Base-by-base conservation (phyloP, 2,113 vertebrate species). In the Lepisosteus osseus region DNA sequence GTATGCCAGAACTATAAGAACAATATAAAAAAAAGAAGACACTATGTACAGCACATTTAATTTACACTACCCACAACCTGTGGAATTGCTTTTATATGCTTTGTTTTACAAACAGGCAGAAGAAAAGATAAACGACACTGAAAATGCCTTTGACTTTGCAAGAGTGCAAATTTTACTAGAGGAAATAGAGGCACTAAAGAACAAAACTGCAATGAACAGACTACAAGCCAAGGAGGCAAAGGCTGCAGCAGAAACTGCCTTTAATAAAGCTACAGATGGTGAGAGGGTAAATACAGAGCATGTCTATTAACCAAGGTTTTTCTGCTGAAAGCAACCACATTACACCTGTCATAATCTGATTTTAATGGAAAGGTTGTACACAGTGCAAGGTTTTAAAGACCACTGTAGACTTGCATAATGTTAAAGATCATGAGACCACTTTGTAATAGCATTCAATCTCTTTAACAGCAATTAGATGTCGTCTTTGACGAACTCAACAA, bases 401-500 rank as follows among this genome's bases (percentile, higher is more conserved):
- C 29, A 29, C 29, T 29, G 29, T 29, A 29, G 29, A 29, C 29
- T 2, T 29, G 29, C 29, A 29, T 29, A 29, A 29, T 29, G 29
- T 29, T 29, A 29, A 29, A 29, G 29, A 29, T 29, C 29, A 29
- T 29, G 29, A 29, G 29, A 29, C 29, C 29, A 29, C 29, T 29
- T 29, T 29, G 29, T 29, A 29, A 29, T 29, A 29, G 29, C 29
- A 29, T 29, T 29, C 1, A 1, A 29, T 54, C 76, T 76, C 57
- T 77, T n/a, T 85, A 84, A 73, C 78, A 96, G 94, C 90, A 85
- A n/a, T 77, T 95, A 70, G 57, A 74, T n/a, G 65, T 89, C 0
- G 65, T 93, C 17, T 82, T 80, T 77, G 86, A 79, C 40, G 84
- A 80, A 65, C 92, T 93, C 72, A 64, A 73, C 14, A 5, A 79